Evolutionary conservation across 2,888 invertebrate species (phyloP), one percentile per base, ranked within the genome.

Genomic region (Spialia ferax): DNA sequence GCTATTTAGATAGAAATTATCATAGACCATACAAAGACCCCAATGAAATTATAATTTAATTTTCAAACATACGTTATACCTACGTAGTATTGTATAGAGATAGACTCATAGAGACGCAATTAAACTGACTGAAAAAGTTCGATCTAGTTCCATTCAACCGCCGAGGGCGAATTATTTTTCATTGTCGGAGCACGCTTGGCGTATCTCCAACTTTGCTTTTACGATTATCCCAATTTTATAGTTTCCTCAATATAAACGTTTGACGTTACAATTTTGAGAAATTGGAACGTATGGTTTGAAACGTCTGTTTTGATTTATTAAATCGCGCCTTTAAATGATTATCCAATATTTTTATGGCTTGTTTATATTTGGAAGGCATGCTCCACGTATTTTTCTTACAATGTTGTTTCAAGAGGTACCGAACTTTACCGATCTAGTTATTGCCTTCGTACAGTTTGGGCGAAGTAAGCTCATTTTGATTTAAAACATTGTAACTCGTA

Each of bases 171-270:
- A 91, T 90, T 88, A 91, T 89, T 88, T 88, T 89, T 90, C 90
- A 89, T 88, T 90, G 89, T 87, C 83, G 84, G 82, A 71, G 71
- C 74, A 75, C 77, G 80, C 76, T 85, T 93, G 93, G 93, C 91
- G 71, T 69, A 69, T 77, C 75, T 80, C 92, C 93, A 93, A 91
- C 83, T 84, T 81, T 75, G 88, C 88, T 90, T 93, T 93, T 91
- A 93, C 86, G 91, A 90, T 92, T 89, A 91, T 87, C 87, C 87
- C 81, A 76, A 83, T 88, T 88, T 93, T 91, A 92, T 89, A 83
- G 90, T 89, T 93, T 91, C 90, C 91, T 91, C 87, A 83, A 89
- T 87, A 88, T 89, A 91, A 89, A 85, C 82, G 83, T 83, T 86
- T 85, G 87, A 85, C 86, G 88, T 84, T 84, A 82, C 83, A 80